Percentiles rank a stretch among this genome's conserved stretches.
Evolutionary conservation across 1,140 invertebrate genomes (phyloP).

Genomic region (Cotesia chilonis): DNA sequence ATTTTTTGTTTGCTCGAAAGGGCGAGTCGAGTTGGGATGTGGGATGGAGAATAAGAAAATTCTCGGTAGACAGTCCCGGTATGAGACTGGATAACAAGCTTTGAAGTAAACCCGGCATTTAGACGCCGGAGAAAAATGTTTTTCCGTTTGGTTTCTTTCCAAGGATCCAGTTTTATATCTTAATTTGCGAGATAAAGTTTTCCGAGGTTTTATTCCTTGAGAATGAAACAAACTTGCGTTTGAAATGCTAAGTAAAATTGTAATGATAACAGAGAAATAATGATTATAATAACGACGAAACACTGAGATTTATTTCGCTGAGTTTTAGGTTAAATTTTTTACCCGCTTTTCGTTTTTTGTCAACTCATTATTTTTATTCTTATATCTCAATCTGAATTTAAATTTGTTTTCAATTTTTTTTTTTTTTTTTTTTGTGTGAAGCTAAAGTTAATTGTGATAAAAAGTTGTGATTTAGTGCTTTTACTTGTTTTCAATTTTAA

Average conservation of each 20-base stretch:
- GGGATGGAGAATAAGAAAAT: slow-evolving; percentile 25
- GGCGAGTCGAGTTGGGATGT: background rate
- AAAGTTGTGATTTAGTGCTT: too few species aligned
- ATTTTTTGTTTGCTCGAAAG: slow-evolving; percentile 29
- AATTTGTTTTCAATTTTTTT: background rate
- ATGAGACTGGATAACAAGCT: slow-evolving; percentile 49
- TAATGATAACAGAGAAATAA: slow-evolving; percentile 12
- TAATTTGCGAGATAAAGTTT: slow-evolving; percentile 51
- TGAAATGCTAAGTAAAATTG: slow-evolving; percentile 49
- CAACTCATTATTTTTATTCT: slow-evolving; percentile 17
- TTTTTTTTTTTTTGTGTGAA: background rate
- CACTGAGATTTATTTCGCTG: too few species aligned
- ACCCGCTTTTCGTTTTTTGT: background rate
- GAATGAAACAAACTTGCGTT: slow-evolving; percentile 33
- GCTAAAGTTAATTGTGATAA: slow-evolving; percentile 25
- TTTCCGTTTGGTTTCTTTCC: slow-evolving; percentile 44
- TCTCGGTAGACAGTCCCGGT: slow-evolving; percentile 36
- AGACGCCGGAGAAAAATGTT: slow-evolving; percentile 52
- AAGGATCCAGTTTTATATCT: slow-evolving; percentile 43
- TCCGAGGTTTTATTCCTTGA: slow-evolving; percentile 44
- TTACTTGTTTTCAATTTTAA: too few species aligned
- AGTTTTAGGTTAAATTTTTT: background rate
- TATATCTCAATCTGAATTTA: background rate
- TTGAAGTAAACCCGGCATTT: slow-evolving; percentile 52
- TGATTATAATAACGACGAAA: too few species aligned